Evolutionary conservation across 2,797 vertebrate genomes (phyloP), one percentile per base, ranked within the genome.

Genomic region (Cryptoprocta ferox): DNA sequence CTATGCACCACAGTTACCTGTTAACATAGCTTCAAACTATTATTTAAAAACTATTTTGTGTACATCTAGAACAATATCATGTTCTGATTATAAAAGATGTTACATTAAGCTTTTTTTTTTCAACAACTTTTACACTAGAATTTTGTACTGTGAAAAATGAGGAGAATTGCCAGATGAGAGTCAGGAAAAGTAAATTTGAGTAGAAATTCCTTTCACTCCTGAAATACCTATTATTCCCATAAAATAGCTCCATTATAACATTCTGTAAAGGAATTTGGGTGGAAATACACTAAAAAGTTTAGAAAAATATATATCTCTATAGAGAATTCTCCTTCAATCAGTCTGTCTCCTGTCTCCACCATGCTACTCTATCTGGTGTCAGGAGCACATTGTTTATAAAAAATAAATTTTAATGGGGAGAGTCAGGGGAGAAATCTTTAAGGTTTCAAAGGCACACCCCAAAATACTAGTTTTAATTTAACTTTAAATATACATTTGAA

Each of bases 401-500:
- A 78, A 91, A 94, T 91, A 35, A 30, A 93, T 91, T 93, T 93
- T 96, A 92, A 63, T 82, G 37, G 35, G 59, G 35, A 56, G n/a
- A 73, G 6, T 92, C 13, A 48, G 35, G 48, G 18, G 21, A 35
- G 53, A 79, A 91, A 97, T 39, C 71, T 91, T 92, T 73, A 59
- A 76, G 24, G 5, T 96, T 96, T 89, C 59, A 96, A 96, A 93
- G 39, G 21, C 0, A 61, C 39, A 65, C 48, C 71, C 5, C 70
- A 80, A 93, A 2, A 7, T 79, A 92, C 0, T 0, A n/a, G 3
- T 95, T 81, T 97, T 95, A 95, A 89, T 94, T 96, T 92, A 93
- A 78, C 30, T 87, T 83, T 95, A 97, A 42, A 19, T 66, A 93
- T 94, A 97, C 65, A 82, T 96, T 97, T 53, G 66, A 97, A 98